Percentiles rank a stretch among this genome's conserved stretches.
These are phyloP conservation scores for Pseudochromis fuscus DNA, from an alignment of 2,797 vertebrate species.

Conservation along the genomic window DNA sequence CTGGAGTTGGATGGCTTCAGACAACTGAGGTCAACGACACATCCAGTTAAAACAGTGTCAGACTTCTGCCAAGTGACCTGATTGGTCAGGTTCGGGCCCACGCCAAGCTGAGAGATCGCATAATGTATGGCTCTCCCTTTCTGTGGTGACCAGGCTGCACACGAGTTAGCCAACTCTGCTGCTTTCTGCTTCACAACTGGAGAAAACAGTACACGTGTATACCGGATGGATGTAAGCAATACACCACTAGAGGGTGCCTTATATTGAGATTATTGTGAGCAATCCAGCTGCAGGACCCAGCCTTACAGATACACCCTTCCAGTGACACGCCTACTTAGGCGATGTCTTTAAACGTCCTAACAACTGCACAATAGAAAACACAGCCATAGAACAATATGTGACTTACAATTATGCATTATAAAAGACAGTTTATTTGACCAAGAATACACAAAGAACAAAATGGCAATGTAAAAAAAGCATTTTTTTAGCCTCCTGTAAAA, in stretches of 20 bases:
- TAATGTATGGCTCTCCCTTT: constrained; percentile 29
- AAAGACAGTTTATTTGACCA: not conserved
- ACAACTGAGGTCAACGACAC: constrained; percentile 44
- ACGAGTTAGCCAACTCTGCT: constrained; percentile 21
- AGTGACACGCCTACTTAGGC: too few relatives aligned
- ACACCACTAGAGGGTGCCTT: constrained; percentile 55
- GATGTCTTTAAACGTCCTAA: not conserved
- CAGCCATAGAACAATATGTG: not conserved
- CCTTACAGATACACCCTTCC: not conserved
- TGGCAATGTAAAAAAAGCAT: not conserved
- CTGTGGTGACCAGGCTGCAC: constrained; percentile 21
- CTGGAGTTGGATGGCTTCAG: constrained; percentile 29
- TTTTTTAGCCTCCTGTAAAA: not conserved
- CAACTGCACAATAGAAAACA: not conserved
- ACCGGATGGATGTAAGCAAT: fast-evolving
- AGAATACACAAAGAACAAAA: not conserved
- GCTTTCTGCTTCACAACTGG: constrained; percentile 20
- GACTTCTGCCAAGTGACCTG: constrained; percentile 22
- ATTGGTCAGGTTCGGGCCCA: constrained; percentile 38
- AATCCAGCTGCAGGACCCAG: not conserved
- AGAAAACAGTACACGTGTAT: constrained; percentile 47
- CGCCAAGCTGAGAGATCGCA: constrained; percentile 4
- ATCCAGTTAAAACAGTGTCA: constrained; percentile 39
- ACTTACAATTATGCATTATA: not conserved
- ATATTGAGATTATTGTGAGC: not conserved